Base-by-base conservation (phyloP, 2,113 vertebrate genomes). In the Trematomus loennbergii region DNA sequence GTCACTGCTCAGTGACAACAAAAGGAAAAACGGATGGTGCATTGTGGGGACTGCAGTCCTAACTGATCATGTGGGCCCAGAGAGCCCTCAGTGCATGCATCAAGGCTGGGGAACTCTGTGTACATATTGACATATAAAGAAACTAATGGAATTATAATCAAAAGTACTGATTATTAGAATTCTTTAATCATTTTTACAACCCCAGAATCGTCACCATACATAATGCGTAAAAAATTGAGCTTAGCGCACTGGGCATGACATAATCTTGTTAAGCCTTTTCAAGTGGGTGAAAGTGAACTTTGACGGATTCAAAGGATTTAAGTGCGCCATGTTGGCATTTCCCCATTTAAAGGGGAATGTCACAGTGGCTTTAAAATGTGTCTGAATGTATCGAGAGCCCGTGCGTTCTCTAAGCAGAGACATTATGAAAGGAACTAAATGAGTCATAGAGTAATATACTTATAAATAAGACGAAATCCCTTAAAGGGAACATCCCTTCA, bases 201-300 rank as follows among this genome's bases (percentile, higher is more conserved):
- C 67, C 36, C 22, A 66, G 49, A 64, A 55, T 81, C 13, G 6
- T 59, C 74, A 43, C 22, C 12, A 40, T 12, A 33, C 49, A 79
- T 45, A 68, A 69, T 48, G 61, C 10, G 3, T 65, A 40, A 33
- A 71, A 1, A 76, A 54, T 36, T 54, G 11, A 64, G 50, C 55
- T 79, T 72, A 76, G 54, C 29, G 67, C 25, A 46, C 58, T 68
- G 53, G 40, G 43, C 66, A 73, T 80, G 53, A 79, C 73, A 78
- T 85, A 76, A 88, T 86, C 83, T 82, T 55, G 29, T 71, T 84
- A 87, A 89, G 49, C 61, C 49, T 80, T 40, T 79, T 75, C 45
- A 78, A 75, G 76, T 73, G 79, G 60, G 70, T 62, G 48, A 63
- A 74, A 75, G 73, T 84, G 59, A 81, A 86, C 53, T 75, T 64